Evolutionary conservation across 2,888 invertebrate species (phyloP), one percentile per base, ranked within the genome.

Genomic region (Cataglyphis albicans): DNA sequence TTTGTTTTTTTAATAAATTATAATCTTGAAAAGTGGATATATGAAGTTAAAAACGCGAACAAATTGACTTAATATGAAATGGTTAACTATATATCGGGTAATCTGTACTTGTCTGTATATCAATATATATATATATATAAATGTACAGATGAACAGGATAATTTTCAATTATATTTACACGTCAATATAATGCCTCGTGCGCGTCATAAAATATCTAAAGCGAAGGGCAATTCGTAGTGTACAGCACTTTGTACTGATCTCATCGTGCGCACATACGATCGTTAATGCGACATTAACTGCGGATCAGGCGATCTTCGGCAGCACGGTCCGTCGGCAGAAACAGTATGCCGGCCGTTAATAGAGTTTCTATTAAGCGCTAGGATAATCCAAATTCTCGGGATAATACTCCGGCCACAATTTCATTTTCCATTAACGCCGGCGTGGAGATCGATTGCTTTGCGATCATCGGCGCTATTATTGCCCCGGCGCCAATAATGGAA

Each of bases 371-470:
- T 90, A 90, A 82, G 85, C 81, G 85, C 82, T 85, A 85, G 86
- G 86, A 90, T 90, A 90, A 90, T 89, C 90, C 84, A 84, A 90
- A 90, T 90, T 88, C 86, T 84, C 87, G 70, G 86, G 83, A 84
- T 88, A 90, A 88, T 90, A 87, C 84, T 84, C 85, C 32, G 63
- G 7, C 90, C 90, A 88, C 90, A 90, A 90, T 90, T 90, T 90
- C 90, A 88, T 90, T 90, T 90, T 87, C 90, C 87, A 90, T 90
- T 90, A 90, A 86, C 88, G 83, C 83, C 57, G 48, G 81, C 73
- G 55, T 72, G 82, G 81, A 84, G 89, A 86, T 88, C 89, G 89
- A 89, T 89, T 83, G 87, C 85, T 85, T 81, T 76, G 70, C 84
- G 86, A 90, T 86, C 80, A 70, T 83, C 85, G 82, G 61, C 81